Evolutionary conservation across 2,797 vertebrate species (phyloP), one percentile per base, ranked within the genome.

Genomic region (Poecilia picta): DNA sequence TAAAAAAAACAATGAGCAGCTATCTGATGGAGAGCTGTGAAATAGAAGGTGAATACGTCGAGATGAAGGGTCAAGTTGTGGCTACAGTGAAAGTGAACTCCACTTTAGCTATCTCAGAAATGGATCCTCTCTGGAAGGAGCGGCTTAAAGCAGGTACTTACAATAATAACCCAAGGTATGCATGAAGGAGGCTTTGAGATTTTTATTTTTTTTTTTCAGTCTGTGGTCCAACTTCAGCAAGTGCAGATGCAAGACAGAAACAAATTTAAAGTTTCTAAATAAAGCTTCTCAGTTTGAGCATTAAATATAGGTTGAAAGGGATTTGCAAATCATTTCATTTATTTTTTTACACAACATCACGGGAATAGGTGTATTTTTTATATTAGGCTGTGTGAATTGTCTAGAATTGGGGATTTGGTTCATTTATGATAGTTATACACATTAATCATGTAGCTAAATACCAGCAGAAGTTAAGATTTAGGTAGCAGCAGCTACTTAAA

Each of bases 91-190:
- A 74, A 4, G 25, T 16, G 31, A 83, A 72, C 51, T 70, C 15
- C 43, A 72, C 36, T 45, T 70, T 73, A 81, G 79, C 28, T 82
- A 86, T n/a, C 85, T 75, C 64, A 80, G 72, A 84, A 81, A 82
- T 31, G 0, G 62, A 79, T 46, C 83, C 77, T 73, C 76, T 72
- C 76, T 1, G 31, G 64, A 72, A 64, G 74, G 51, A 28, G 10
- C 43, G 46, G 57, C 31, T 66, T 39, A 18, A 39, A 66, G 33
- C 64, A 23, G 20, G 64, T 68, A 68, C 28, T 68, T 41, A 11
- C 33, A 68, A 68, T 68, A 36, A 62, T 39, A 66, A 39, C 16
- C 18, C 16, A 8, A 66, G 15, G 33, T 36, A 73, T 45, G 53
- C 20, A 72, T 15, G 13, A 46, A 8, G 36, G n/a, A 43, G 10